A percentile compares a stretch with the other conserved stretches of the same genome.
Conservation (phyloP, 2,888 invertebrate species). For the Elysia crispata region DNA sequence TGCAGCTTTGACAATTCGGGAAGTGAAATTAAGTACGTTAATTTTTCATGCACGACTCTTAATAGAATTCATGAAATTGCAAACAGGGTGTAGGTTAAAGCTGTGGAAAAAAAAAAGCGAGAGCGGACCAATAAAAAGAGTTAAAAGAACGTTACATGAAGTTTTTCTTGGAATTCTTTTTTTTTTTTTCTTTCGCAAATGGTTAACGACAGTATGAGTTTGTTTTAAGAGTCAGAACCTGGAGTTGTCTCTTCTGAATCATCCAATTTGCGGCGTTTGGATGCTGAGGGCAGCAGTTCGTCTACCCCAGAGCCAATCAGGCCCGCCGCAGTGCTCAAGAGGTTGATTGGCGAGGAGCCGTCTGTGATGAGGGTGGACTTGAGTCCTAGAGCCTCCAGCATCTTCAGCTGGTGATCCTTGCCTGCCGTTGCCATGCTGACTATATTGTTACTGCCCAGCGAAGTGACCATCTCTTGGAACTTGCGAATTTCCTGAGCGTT, state of each 20-base stretch:
- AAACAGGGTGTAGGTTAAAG: too few relatives aligned
- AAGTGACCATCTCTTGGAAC: constrained; percentile 77
- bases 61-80: too few relatives aligned
- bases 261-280: constrained; percentile 51
- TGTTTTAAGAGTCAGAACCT: background rate
- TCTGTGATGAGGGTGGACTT: constrained; percentile 79
- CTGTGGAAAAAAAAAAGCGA: too few relatives aligned
- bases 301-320: constrained; percentile 73
- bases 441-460: constrained; percentile 78
- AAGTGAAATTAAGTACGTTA: too few relatives aligned
- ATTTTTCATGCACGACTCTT: too few relatives aligned
- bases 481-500: constrained; percentile 77
- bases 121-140: too few relatives aligned
- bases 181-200: too few relatives aligned
- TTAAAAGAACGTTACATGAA: too few relatives aligned
- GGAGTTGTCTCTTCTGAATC: constrained; percentile 48
- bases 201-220: too few relatives aligned
- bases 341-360: constrained; percentile 78
- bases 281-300: background rate
- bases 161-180: too few relatives aligned
- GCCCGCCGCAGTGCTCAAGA: constrained; percentile 78
- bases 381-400: constrained; percentile 78
- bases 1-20: too few relatives aligned
- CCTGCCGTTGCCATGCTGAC: constrained; percentile 77
- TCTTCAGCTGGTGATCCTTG: constrained; percentile 78